These are phyloP conservation scores for Darevskia nairensis DNA, from an alignment of 2,797 vertebrate genomes.

Conservation along the genomic window DNA sequence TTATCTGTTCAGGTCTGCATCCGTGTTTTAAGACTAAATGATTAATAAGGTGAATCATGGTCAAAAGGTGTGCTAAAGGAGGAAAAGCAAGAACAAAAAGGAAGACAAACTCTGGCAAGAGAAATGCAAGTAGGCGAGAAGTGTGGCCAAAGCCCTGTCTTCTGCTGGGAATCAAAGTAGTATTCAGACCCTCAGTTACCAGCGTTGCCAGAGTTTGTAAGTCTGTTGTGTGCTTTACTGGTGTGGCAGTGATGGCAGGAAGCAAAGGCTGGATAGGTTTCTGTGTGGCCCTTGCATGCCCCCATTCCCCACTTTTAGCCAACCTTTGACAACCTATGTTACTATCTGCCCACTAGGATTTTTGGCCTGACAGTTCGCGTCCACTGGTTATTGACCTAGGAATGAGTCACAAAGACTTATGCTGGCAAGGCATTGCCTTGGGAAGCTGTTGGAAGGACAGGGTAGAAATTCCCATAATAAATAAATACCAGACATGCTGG, in stretches of 20 bases:
- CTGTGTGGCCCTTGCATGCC: neutral
- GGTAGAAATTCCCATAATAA: neutral
- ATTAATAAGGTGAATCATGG: no score
- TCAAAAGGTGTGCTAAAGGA: no score
- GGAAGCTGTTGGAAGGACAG: neutral
- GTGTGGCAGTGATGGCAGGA: neutral
- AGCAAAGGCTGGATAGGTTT: neutral
- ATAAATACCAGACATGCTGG: neutral
- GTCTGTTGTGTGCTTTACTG: neutral
- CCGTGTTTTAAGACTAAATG: no score
- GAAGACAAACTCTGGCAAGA: no score
- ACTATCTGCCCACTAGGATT: neutral
- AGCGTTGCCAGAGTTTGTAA: neutral
- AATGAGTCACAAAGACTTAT: neutral
- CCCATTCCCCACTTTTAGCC: no score
- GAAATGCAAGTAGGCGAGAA: no score
- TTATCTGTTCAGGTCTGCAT: neutral
- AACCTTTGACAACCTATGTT: neutral
- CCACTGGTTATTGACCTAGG: neutral
- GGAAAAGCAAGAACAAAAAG: no score
- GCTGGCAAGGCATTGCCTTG: neutral
- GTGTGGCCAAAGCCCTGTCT: neutral
- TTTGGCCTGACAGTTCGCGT: neutral
- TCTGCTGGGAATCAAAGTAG: neutral
- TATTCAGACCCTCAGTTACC: neutral